Conservation (phyloP, 2,888 invertebrate genomes). For the Synergus umbraculus region DNA sequence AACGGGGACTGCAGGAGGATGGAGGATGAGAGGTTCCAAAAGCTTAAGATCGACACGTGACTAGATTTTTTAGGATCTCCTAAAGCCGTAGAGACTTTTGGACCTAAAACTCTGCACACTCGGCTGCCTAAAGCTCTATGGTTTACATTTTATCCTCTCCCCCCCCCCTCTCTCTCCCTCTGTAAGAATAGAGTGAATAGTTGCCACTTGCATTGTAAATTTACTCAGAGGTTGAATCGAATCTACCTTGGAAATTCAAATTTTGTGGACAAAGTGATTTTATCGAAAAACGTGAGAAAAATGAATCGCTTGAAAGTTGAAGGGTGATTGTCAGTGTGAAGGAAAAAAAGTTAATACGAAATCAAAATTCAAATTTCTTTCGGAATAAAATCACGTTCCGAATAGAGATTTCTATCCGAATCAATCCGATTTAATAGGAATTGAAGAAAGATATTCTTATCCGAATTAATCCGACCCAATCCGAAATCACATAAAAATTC, state of each 20-base stretch:
- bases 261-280: neutral
- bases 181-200: neutral
- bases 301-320: neutral
- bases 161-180: neutral
- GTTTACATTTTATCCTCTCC: conserved; percentile 2
- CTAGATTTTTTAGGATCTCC: conserved; percentile 25
- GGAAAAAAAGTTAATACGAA: too few relatives aligned
- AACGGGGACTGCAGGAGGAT: neutral
- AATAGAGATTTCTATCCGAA: too few relatives aligned
- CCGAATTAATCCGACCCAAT: too few relatives aligned
- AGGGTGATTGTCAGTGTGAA: too few relatives aligned
- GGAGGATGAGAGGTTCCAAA: neutral
- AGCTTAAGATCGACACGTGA: conserved; percentile 34
- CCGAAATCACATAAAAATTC: too few relatives aligned
- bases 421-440: too few relatives aligned
- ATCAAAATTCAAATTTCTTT: too few relatives aligned
- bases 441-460: too few relatives aligned
- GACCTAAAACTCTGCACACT: neutral
- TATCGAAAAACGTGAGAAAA: neutral
- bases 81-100: conserved; percentile 1
- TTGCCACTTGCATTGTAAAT: neutral
- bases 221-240: neutral
- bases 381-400: too few relatives aligned
- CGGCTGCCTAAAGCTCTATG: neutral
- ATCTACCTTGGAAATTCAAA: neutral